Percentiles rank a stretch among this genome's conserved stretches.
phyloP scores from a whole-genome alignment of 2,113 vertebrate genomes.

The Phocoena phocoena region DNA sequence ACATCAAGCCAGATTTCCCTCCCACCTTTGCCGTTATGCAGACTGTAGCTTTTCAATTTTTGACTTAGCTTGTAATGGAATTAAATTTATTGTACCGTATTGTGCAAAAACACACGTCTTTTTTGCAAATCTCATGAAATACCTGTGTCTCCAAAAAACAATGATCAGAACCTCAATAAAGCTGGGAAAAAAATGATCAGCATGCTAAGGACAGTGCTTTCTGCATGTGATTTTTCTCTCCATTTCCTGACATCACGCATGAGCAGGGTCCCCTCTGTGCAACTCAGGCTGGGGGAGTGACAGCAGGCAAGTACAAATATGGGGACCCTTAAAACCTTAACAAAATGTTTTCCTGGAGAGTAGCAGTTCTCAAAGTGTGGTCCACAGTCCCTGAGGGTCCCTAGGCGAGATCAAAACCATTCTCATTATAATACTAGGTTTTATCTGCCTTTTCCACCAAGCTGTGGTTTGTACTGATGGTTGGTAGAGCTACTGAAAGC shows the following conservation, averaged over 20 bases:
- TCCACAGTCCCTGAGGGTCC: not conserved
- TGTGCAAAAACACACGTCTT: not conserved
- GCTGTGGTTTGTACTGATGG: not conserved
- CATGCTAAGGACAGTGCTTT: not conserved
- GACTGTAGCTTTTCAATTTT: not conserved
- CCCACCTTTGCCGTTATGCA: not conserved
- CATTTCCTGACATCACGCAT: accelerated
- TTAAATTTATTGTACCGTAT: not conserved
- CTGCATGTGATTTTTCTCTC: not conserved
- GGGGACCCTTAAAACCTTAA: not conserved
- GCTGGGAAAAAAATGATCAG: not conserved
- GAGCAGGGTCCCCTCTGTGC: not conserved
- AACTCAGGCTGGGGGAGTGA: too few species aligned
- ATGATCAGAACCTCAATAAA: not conserved
- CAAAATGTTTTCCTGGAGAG: not conserved
- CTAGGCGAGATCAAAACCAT: too few species aligned
- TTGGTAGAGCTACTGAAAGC: not conserved
- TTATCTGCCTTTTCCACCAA: not conserved
- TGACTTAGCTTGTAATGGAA: not conserved
- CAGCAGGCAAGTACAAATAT: not conserved
- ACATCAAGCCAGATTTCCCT: not conserved
- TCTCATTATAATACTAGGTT: not conserved
- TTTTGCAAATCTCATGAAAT: not conserved
- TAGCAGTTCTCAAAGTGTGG: not conserved
- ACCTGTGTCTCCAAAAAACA: not conserved